Conservation (phyloP, 2,888 invertebrate genomes). For the Auanema sp. region DNA sequence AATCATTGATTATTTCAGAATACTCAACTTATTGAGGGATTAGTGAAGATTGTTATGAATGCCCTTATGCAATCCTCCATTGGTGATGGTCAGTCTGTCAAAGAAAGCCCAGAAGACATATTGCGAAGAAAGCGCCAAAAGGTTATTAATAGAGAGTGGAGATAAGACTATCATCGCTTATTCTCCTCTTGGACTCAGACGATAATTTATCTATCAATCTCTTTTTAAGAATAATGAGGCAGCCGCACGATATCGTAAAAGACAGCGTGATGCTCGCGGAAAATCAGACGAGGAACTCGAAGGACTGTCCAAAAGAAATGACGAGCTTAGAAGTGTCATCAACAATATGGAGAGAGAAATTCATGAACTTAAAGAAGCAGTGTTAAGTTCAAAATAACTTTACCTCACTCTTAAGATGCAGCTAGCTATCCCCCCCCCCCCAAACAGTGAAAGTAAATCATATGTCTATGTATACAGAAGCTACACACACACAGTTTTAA, state of each 20-base stretch:
- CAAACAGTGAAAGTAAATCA: too few species aligned
- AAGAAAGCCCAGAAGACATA: constrained; percentile 53
- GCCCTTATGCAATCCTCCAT: constrained; percentile 45
- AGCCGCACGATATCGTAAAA: constrained; percentile 54
- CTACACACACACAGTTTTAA: too few species aligned
- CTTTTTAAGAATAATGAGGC: constrained; percentile 55
- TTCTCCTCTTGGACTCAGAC: background rate
- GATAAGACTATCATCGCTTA: background rate
- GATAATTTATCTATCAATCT: background rate
- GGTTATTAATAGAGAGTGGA: constrained; percentile 19
- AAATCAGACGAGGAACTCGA: constrained; percentile 40
- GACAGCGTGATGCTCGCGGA: constrained; percentile 50
- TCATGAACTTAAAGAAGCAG: constrained; percentile 26
- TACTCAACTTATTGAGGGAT: constrained; percentile 41
- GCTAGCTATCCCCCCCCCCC: background rate
- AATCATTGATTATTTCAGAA: constrained; percentile 1
- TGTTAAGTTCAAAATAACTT: constrained; percentile 14
- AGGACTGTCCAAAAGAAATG: constrained; percentile 40
- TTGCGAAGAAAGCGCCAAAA: constrained; percentile 52
- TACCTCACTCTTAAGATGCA: background rate
- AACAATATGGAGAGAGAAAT: constrained; percentile 34
- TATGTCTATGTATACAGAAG: too few species aligned
- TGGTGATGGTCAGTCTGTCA: constrained; percentile 22
- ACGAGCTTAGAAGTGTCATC: constrained; percentile 33
- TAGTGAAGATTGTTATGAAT: constrained; percentile 52